phyloP scores from a whole-genome alignment of 2,113 vertebrate genomes.

The Oncorhynchus kisutch region DNA sequence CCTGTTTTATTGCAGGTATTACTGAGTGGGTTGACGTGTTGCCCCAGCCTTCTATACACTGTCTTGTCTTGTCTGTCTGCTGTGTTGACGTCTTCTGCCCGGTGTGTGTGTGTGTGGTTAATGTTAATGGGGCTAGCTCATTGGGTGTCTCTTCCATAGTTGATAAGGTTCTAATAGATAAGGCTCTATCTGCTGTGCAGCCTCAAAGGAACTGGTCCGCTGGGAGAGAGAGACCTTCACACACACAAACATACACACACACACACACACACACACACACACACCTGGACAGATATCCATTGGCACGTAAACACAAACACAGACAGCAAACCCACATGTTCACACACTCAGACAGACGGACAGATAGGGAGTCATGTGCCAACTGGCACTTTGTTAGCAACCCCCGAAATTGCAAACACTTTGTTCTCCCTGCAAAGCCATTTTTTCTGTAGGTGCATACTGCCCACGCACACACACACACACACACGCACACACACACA shows the following conservation, averaged over 20 bases:
- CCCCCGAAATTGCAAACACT: background rate
- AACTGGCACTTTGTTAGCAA: background rate
- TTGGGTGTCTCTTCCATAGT: slow-evolving; percentile 41
- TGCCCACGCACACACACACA: too few relatives aligned
- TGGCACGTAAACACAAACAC: background rate
- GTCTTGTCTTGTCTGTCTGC: slow-evolving; percentile 22
- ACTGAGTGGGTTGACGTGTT: slow-evolving; percentile 28
- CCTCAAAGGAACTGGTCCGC: slow-evolving; percentile 24
- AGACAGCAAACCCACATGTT: background rate
- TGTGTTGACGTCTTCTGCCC: slow-evolving; percentile 25
- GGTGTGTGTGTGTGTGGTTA: slow-evolving; percentile 14
- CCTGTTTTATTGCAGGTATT: slow-evolving; percentile 40
- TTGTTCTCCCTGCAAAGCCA: background rate
- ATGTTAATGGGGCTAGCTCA: slow-evolving; percentile 31
- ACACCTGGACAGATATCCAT: background rate
- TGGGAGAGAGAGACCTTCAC: slow-evolving; percentile 11
- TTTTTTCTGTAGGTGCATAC: slow-evolving; percentile 12
- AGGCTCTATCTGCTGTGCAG: slow-evolving; percentile 43
- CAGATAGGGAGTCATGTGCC: too few relatives aligned
- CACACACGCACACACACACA: background rate
- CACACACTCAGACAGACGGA: background rate
- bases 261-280: background rate
- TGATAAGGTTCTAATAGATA: slow-evolving; percentile 58
- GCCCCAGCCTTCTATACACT: background rate
- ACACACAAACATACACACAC: background rate